A percentile compares a stretch with the other conserved stretches of the same genome.
phyloP scores from a whole-genome alignment of 2,888 invertebrate species.

The Taenaris catops region DNA sequence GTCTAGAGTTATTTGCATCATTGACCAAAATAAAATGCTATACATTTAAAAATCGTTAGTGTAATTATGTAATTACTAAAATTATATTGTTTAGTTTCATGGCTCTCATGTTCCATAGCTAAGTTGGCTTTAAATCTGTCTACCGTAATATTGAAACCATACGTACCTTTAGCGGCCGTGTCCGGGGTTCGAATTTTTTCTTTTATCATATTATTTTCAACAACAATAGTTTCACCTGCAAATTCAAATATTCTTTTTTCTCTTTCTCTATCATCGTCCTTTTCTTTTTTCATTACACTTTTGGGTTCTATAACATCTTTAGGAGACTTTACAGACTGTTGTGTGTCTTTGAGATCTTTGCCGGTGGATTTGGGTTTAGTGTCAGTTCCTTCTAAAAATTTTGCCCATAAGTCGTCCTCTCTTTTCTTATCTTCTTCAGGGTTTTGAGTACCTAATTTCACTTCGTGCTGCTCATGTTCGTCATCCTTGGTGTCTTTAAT shows the following conservation, averaged over 20 bases:
- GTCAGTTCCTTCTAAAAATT: constrained; percentile 86
- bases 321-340: not conserved
- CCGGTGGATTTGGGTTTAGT: constrained; percentile 46
- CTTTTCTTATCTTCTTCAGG: constrained; percentile 85
- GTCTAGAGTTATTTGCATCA: too few species aligned
- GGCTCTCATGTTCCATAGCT: too few species aligned
- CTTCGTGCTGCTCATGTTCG: constrained; percentile 36
- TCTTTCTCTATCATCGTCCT: constrained; percentile 70
- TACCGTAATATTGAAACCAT: too few species aligned
- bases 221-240: constrained; percentile 90
- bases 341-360: constrained; percentile 27
- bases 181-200: constrained; percentile 57
- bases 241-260: constrained; percentile 89
- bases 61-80: too few species aligned
- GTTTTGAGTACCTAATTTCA: constrained; percentile 41
- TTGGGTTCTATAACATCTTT: constrained; percentile 2
- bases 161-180: constrained; percentile 46
- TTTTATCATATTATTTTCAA: constrained; percentile 61
- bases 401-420: constrained; percentile 89
- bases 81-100: too few species aligned
- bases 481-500: constrained; percentile 26
- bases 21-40: too few species aligned
- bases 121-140: too few species aligned
- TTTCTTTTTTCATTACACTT: constrained; percentile 23
- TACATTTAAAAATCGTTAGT: too few species aligned